phyloP scores from a whole-genome alignment of 2,888 invertebrate genomes.

The Xestia rhomboidea region DNA sequence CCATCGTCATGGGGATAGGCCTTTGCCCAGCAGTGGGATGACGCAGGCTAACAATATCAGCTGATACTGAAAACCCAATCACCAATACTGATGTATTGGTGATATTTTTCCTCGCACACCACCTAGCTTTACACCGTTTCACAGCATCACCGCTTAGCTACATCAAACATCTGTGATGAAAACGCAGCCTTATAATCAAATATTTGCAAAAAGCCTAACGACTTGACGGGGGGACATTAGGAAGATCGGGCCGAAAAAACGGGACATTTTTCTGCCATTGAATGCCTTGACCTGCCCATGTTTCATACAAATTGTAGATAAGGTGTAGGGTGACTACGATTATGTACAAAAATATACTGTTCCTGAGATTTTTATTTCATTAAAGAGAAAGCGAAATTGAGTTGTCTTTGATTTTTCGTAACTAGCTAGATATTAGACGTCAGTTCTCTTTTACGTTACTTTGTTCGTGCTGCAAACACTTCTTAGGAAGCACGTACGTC shows the following conservation, averaged over 20 bases:
- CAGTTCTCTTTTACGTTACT: too few relatives aligned
- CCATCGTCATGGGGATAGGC: too few relatives aligned
- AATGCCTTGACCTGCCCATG: slow-evolving; percentile 74
- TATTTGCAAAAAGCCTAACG: slow-evolving; percentile 65
- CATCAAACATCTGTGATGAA: neutral
- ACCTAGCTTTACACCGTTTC: neutral
- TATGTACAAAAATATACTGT: neutral
- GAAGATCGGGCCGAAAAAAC: slow-evolving; percentile 70
- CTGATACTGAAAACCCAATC: too few relatives aligned
- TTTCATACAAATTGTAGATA: slow-evolving; percentile 73
- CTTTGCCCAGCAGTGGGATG: too few relatives aligned
- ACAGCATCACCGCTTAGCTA: neutral
- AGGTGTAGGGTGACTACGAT: slow-evolving; percentile 60
- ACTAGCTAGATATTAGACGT: neutral
- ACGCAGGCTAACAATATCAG: too few relatives aligned
- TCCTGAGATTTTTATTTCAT: neutral
- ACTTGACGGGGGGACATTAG: slow-evolving; percentile 70
- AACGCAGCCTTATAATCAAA: slow-evolving; percentile 50
- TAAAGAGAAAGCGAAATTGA: neutral
- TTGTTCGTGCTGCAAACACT: too few relatives aligned
- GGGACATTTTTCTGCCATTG: slow-evolving; percentile 72
- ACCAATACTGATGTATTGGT: too few relatives aligned
- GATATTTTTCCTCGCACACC: neutral
- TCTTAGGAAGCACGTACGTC: too few relatives aligned
- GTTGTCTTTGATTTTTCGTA: neutral